A percentile compares a stretch with the other conserved stretches of the same genome.
Conservation (phyloP, 2,888 invertebrate species). For the Timema podura region DNA sequence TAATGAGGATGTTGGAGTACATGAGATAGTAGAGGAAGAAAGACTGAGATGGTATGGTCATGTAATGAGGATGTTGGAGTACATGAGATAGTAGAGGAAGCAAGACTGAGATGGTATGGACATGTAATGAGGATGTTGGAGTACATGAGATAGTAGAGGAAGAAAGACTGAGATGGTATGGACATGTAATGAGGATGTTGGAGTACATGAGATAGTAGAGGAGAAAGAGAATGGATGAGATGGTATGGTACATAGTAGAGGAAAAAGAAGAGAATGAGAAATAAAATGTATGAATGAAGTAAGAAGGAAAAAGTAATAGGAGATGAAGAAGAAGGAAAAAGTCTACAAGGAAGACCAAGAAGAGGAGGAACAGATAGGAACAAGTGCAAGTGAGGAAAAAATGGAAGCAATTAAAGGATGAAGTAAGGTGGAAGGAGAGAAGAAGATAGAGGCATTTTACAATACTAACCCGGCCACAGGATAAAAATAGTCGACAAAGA, state of each 20-base stretch:
- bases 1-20: too few species aligned
- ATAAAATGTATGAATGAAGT: background rate
- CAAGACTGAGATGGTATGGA: too few species aligned
- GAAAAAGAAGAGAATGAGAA: conserved; percentile 4
- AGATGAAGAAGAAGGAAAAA: background rate
- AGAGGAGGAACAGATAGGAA: background rate
- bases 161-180: too few species aligned
- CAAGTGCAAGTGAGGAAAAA: background rate
- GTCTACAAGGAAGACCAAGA: background rate
- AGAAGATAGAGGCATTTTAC: background rate
- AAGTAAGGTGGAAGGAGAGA: conserved; percentile 15
- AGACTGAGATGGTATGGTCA: too few species aligned
- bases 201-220: too few species aligned
- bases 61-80: too few species aligned
- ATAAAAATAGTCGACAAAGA: background rate
- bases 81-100: too few species aligned
- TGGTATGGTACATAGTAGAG: background rate
- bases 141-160: too few species aligned
- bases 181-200: too few species aligned
- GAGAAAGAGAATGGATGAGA: background rate
- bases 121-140: too few species aligned
- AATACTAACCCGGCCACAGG: background rate
- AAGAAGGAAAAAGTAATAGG: background rate
- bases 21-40: too few species aligned
- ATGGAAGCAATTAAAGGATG: conserved; percentile 13